Evolutionary conservation across 2,113 vertebrate genomes (phyloP), one percentile per base, ranked within the genome.

Genomic region (Apodemus sylvaticus): DNA sequence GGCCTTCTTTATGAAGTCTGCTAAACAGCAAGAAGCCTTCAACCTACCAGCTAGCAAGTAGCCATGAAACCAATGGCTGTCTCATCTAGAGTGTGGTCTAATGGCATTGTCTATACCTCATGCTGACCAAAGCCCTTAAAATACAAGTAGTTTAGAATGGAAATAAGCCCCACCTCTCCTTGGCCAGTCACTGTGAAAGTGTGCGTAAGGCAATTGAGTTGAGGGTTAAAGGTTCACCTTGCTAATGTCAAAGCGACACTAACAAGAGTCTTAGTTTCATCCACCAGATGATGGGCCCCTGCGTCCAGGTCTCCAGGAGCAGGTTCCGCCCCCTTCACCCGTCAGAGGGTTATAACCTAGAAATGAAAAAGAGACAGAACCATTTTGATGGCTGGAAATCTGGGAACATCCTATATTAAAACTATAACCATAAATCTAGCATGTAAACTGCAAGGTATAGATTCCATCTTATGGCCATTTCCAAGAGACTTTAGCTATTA

Each of bases 331-430:
- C 78, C 99, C 99, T 94, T 99, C 98, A 71, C 99, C 99, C 53
- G 98, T 98, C 98, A 99, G 96, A 1, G 99, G 99, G 96, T 99
- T 99, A 93, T 99, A 99, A 96, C 99, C 99, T 99, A 58, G 20
- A 96, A 0, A 0, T 97, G n/a, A 98, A 98, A 45, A 14, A 96
- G 58, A 85, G 85, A 70, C 62, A 93, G 1, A 74, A 45, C 6
- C 58, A 87, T 51, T 55, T n/a, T 9, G 55, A 79, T 19, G 24
- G 68, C 29, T 82, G 74, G 62, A 91, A 55, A 81, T 10, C 22
- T 71, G 60, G 83, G 58, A 51, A 71, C 11, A 34, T 42, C 82
- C 19, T 51, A 5, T 39, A 87, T 45, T 34, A 91, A 77, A 91
- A 86, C 24, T 26, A 48, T 24, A 86, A 62, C 10, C 4, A 8